Base-by-base conservation (phyloP, 2,888 invertebrate species). In the Drosophila monieri region DNA sequence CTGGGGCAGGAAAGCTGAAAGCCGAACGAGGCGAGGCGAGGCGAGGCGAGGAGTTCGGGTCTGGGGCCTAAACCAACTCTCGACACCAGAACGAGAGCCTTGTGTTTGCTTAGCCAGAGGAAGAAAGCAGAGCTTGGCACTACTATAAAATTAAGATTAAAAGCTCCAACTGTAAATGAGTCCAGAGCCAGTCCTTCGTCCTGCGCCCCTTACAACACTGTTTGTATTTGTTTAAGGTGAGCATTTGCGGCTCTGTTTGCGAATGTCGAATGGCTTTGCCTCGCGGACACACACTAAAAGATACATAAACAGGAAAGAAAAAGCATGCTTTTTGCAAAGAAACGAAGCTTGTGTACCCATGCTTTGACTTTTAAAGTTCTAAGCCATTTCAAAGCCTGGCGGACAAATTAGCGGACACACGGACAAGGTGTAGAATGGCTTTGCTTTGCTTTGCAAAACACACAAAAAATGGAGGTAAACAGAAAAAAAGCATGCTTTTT, bases 61-160 rank as follows among this genome's bases (percentile, higher is more conserved):
- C 27, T 47, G 35, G 49, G 35, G 35, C 12, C 25, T 44, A 25
- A 37, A 37, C 43, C 27, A 25, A 37, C 70, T 43, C 48, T 44
- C 39, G 35, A 49, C 59, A 58, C 27, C 27, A 8, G 9, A 37
- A 25, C 48, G 30, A 25, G 65, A 47, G 32, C 30, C 30, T 23
- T 58, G 47, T 41, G 47, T 56, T 47, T 66, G 57, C 21, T 62
- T 43, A 44, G 21, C 32, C 27, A 32, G 54, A 32, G 43, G 27
- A 58, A 64, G 47, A 68, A 21, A 62, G 61, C 53, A 18, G n/a
- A 51, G 44, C 61, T 62, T 62, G 54, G 51, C 62, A 67, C 74
- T 78, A 73, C 76, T 87, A 74, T 85, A 85, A 84, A 84, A 87
- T 84, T 85, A 87, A 79, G 88, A 85, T 87, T 84, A 87, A 84